Evolutionary conservation across 2,797 vertebrate species (phyloP).

Genomic region (Pseudochaenichthys georgianus): DNA sequence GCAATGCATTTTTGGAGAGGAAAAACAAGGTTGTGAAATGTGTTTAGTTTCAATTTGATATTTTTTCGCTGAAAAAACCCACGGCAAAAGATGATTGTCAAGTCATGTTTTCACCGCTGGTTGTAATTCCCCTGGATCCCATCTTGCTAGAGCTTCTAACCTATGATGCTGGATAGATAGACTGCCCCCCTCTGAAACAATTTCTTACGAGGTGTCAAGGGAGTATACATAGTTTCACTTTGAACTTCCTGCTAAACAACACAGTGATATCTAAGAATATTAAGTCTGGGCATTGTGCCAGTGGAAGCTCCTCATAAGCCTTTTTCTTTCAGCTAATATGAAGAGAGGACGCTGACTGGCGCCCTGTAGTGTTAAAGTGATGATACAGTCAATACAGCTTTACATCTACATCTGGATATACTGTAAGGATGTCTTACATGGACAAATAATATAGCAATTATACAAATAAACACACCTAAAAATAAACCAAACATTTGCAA

Average conservation of each 20-base stretch:
- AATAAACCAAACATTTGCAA: neutral
- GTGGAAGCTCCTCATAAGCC: slow-evolving; percentile 45
- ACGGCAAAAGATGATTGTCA: neutral
- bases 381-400: slow-evolving; percentile 35
- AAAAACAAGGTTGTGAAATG: neutral
- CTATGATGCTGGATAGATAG: slow-evolving; percentile 24
- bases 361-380: slow-evolving; percentile 40
- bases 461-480: slow-evolving; percentile 1
- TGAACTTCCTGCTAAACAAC: slow-evolving; percentile 54
- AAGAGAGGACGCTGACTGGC: slow-evolving; percentile 33
- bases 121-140: neutral
- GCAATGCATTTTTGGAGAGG: neutral
- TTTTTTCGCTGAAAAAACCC: neutral
- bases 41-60: neutral
- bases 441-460: neutral
- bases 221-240: slow-evolving; percentile 53
- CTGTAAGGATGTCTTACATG: neutral
- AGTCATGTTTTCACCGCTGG: neutral
- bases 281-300: slow-evolving; percentile 69
- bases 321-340: slow-evolving; percentile 56
- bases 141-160: neutral
- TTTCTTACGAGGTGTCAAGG: slow-evolving; percentile 32
- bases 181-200: slow-evolving; percentile 6
- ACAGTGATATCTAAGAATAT: slow-evolving; percentile 55
- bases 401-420: slow-evolving; percentile 16